Conservation (phyloP, 2,888 invertebrate genomes). For the Tetranychus truncatus region DNA sequence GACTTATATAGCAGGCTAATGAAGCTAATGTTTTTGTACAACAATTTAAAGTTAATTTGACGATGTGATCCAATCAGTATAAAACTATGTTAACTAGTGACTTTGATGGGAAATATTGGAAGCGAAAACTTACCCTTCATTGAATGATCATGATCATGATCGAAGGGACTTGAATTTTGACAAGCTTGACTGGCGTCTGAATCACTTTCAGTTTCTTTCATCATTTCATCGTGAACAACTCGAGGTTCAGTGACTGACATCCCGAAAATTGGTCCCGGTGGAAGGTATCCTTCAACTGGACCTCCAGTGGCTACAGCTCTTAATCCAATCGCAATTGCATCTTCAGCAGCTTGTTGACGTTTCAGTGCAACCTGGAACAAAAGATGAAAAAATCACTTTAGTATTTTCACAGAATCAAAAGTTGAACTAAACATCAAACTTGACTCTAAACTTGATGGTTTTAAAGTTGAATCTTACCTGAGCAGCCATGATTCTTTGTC, state of each 20-base stretch:
- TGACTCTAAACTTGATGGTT: conserved; percentile 10
- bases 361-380: conserved; percentile 64
- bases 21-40: too few species aligned
- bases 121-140: background rate
- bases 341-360: conserved; percentile 88
- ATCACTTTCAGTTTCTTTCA: conserved; percentile 16
- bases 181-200: background rate
- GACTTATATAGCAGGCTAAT: too few species aligned
- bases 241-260: conserved; percentile 58
- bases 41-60: too few species aligned
- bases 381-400: background rate
- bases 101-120: background rate
- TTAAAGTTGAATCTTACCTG: conserved; percentile 44
- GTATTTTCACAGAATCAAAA: background rate
- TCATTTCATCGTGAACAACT: conserved; percentile 16
- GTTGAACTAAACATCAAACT: background rate
- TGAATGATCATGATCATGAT: background rate
- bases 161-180: background rate
- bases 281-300: conserved; percentile 44
- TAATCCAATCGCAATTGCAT: conserved; percentile 78
- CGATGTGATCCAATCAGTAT: too few species aligned
- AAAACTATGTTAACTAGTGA: too few species aligned
- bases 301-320: conserved; percentile 64
- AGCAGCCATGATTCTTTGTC: conserved; percentile 90
- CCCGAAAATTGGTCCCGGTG: conserved; percentile 76